Conservation (phyloP, 2,888 invertebrate genomes). For the Monochamus alternatus region DNA sequence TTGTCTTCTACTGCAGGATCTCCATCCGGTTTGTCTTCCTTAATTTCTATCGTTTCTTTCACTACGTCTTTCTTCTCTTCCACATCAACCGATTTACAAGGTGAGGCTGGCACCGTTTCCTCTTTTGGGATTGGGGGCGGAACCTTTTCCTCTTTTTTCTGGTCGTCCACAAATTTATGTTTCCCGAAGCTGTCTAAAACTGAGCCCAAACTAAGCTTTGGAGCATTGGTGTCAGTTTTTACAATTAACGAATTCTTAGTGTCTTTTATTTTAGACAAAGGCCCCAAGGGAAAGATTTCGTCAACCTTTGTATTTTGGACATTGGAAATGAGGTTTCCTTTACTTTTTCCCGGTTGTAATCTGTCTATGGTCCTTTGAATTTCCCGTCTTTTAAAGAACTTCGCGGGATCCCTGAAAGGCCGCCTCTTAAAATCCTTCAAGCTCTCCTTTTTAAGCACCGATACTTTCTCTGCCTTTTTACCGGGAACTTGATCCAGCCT, state of each 20-base stretch:
- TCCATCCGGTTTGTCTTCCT: constrained; percentile 56
- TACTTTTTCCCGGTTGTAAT: constrained; percentile 89
- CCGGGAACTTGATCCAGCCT: constrained; percentile 61
- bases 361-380: constrained; percentile 88
- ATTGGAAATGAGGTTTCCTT: constrained; percentile 87
- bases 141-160: constrained; percentile 68
- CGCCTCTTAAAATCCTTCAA: constrained; percentile 72
- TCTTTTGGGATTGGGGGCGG: constrained; percentile 48
- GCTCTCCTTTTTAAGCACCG: constrained; percentile 65
- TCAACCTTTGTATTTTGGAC: constrained; percentile 77
- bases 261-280: constrained; percentile 75
- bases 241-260: constrained; percentile 74
- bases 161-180: constrained; percentile 77
- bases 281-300: constrained; percentile 74
- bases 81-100: constrained; percentile 55
- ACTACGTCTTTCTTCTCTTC: constrained; percentile 42
- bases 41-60: constrained; percentile 45
- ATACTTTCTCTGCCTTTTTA: constrained; percentile 70
- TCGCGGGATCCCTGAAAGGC: constrained; percentile 68
- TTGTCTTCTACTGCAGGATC: constrained; percentile 58
- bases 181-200: constrained; percentile 85
- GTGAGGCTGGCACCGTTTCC: constrained; percentile 62
- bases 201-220: constrained; percentile 88
- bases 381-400: constrained; percentile 76
- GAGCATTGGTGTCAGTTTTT: constrained; percentile 80